Conservation (phyloP, 1,140 invertebrate genomes). For the Drosophila nebulosa region DNA sequence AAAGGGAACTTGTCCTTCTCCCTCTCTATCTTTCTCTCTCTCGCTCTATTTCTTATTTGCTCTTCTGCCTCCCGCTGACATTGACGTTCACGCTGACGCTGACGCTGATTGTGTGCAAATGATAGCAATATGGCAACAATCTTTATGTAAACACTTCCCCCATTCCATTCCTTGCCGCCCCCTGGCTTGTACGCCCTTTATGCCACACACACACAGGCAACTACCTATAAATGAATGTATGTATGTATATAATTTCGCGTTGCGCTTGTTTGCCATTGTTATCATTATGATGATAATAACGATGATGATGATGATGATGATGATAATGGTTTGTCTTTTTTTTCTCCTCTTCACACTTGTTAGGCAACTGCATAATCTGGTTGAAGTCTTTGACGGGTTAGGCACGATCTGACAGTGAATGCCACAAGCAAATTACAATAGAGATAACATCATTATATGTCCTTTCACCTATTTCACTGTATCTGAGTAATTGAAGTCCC, state of each 20-base stretch:
- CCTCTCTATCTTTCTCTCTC: too few relatives aligned
- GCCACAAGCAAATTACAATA: not conserved
- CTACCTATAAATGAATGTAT: constrained; percentile 10
- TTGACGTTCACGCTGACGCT: constrained; percentile 33
- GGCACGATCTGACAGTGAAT: not conserved
- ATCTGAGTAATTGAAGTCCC: too few relatives aligned
- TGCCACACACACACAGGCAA: not conserved
- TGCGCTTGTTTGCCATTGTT: constrained; percentile 44
- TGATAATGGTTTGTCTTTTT: not conserved
- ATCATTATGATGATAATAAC: constrained; percentile 61
- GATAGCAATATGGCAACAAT: constrained; percentile 78
- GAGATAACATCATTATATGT: not conserved
- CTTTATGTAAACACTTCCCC: constrained; percentile 49
- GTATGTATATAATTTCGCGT: constrained; percentile 25
- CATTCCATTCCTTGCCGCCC: not conserved
- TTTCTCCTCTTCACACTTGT: constrained; percentile 3
- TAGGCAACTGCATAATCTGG: not conserved
- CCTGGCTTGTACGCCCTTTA: too few relatives aligned
- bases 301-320: constrained; percentile 19
- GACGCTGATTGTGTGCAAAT: constrained; percentile 73
- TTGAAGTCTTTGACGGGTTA: not conserved
- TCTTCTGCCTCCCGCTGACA: constrained; percentile 22
- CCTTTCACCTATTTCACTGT: not conserved
- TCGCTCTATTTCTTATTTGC: constrained; percentile 6
- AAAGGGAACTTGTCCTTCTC: not conserved